A percentile compares a stretch with the other conserved stretches of the same genome.
These are phyloP conservation scores for Eupeodes latifasciatus DNA, from an alignment of 2,888 invertebrate species.

Conservation along the genomic window DNA sequence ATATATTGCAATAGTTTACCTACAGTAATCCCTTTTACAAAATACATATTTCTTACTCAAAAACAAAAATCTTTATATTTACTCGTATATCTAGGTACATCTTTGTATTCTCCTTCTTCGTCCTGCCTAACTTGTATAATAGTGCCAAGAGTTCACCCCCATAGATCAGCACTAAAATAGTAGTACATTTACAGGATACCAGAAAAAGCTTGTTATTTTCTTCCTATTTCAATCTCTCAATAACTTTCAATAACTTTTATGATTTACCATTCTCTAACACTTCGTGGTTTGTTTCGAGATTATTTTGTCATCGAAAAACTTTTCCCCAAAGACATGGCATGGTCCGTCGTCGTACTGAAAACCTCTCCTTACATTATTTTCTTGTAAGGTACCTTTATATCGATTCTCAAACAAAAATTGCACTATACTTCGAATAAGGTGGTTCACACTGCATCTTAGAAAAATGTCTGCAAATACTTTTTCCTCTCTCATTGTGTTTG, in stretches of 20 bases:
- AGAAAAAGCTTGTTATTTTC: slow-evolving; percentile 10
- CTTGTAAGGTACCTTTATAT: not conserved
- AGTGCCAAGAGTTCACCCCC: not conserved
- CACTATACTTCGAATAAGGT: not conserved
- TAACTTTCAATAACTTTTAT: slow-evolving; percentile 61
- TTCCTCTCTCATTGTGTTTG: not conserved
- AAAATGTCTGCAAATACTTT: not conserved
- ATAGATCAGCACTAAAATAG: too few species aligned
- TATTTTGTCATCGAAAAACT: slow-evolving; percentile 60
- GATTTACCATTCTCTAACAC: slow-evolving; percentile 40
- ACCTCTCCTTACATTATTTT: not conserved
- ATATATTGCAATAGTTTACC: slow-evolving; percentile 4
- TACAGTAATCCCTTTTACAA: not conserved
- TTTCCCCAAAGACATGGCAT: slow-evolving; percentile 4
- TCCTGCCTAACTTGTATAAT: too few species aligned
- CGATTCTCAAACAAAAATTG: not conserved
- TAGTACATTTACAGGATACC: too few species aligned
- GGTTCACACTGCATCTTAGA: not conserved
- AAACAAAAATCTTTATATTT: not conserved
- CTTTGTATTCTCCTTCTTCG: too few species aligned
- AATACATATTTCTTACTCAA: not conserved
- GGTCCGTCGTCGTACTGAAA: not conserved
- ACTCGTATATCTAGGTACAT: not conserved
- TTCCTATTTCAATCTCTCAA: slow-evolving; percentile 43
- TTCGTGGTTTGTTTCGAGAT: slow-evolving; percentile 34